Base-by-base conservation (phyloP, 2,888 invertebrate genomes). In the Troides oblongomaculatus region DNA sequence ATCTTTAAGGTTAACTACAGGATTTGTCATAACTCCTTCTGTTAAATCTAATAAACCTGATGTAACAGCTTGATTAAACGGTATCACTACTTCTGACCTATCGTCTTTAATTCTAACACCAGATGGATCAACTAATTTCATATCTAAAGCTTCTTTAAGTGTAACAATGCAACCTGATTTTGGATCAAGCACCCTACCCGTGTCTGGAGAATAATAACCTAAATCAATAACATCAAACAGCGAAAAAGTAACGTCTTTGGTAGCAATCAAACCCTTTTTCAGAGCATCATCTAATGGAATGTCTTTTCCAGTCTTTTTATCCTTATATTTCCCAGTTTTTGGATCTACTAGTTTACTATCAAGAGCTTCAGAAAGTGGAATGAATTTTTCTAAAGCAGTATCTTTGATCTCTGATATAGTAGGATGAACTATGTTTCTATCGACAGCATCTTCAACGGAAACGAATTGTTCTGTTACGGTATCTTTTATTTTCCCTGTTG, bases 391-490 rank as follows among this genome's bases (percentile, higher is more conserved):
- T 62, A 94, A 94, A 77, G 94, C 93, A 0, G 96, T 95, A 82
- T 97, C 97, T 82, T 96, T 96, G 74, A 97, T 95, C 85, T 96
- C 94, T 7, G 96, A 96, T 75, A 97, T 96, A 72, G 95, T 95
- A 1, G 96, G 95, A 86, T 97, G 97, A 43, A 98, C 94, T 73
- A 97, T 94, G 76, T 96, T 96, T 78, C 96, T 94, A 74, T 95
- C 94, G 63, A 97, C 95, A 2, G 97, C 96, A 79, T 97, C 96
- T 65, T 95, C 93, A 25, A 98, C 93, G 75, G 95, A 93, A 1
- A 97, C 92, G 74, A 94, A 88, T 84, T 96, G 95, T 77, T 95
- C 94, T 53, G 96, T 95, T 73, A 96, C 89, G 36, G 94, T 94
- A 84, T 97, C 97, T 75, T 91, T 94, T 57, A 97, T 94, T 83